phyloP scores from a whole-genome alignment of 2,888 invertebrate species.

The Anoncus sp. region DNA sequence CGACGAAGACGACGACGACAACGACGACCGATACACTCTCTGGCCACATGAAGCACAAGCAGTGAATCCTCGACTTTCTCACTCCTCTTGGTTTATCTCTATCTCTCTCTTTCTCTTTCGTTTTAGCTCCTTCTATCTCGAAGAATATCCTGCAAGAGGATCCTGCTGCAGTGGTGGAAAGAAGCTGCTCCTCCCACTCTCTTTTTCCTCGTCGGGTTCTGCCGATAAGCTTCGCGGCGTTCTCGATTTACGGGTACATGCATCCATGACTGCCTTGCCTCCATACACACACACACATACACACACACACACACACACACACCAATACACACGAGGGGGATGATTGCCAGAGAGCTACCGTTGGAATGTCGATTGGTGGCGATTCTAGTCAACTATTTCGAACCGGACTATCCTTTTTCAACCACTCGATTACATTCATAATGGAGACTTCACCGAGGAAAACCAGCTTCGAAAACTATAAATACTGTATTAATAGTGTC shows the following conservation, averaged over 20 bases:
- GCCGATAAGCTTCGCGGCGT: conserved; percentile 61
- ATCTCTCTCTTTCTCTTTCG: conserved; percentile 25
- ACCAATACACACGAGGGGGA: conserved; percentile 54
- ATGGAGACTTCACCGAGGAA: conserved; percentile 58
- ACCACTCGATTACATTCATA: conserved; percentile 48
- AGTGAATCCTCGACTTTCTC: conserved; percentile 55
- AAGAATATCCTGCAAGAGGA: conserved; percentile 54
- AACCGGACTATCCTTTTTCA: conserved; percentile 41
- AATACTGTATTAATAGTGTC: conserved; percentile 49
- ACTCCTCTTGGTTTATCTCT: conserved; percentile 39
- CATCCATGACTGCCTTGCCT: conserved; percentile 45
- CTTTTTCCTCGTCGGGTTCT: conserved; percentile 52
- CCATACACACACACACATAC: too few relatives aligned
- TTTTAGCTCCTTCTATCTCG: conserved; percentile 37
- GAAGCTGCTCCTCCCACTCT: conserved; percentile 39
- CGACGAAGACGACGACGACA: conserved; percentile 37
- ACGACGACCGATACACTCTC: conserved; percentile 53
- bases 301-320: too few relatives aligned
- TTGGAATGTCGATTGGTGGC: conserved; percentile 61
- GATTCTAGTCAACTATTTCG: conserved; percentile 58
- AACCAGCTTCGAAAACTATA: conserved; percentile 44
- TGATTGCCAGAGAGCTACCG: conserved; percentile 58
- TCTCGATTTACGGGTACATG: conserved; percentile 65
- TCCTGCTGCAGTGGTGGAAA: conserved; percentile 43
- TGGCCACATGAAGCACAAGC: conserved; percentile 51